Percentiles rank a stretch among this genome's conserved stretches.
phyloP scores from a whole-genome alignment of 2,797 vertebrate species.

The Siniperca obscura region DNA sequence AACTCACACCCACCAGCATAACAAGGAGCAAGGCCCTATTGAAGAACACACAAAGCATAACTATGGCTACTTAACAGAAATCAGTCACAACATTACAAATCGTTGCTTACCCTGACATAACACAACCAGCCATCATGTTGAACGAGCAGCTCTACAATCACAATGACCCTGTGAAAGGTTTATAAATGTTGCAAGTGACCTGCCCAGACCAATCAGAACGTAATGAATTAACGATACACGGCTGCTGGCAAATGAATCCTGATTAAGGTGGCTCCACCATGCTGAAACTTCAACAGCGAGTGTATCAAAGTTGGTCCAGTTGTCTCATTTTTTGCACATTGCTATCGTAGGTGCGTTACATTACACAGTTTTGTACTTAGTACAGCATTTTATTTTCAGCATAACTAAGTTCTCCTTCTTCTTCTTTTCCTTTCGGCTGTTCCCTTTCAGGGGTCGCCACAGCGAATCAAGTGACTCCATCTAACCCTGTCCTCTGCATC shows the following conservation, averaged over 20 bases:
- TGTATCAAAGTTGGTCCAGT: background rate
- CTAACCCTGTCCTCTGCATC: too few relatives aligned
- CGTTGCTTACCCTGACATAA: constrained; percentile 17
- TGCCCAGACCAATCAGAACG: constrained; percentile 48
- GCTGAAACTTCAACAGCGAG: background rate
- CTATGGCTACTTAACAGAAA: background rate
- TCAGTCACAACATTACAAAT: rapidly evolving
- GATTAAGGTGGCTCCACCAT: background rate
- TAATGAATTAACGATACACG: background rate
- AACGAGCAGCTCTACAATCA: background rate
- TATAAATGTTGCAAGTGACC: constrained; percentile 13
- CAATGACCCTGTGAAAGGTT: background rate
- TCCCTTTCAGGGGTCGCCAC: too few relatives aligned
- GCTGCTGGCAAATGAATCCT: constrained; percentile 34
- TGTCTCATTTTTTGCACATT: background rate
- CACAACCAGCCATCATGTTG: constrained; percentile 32
- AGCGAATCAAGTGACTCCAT: too few relatives aligned
- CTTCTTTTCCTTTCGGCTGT: too few relatives aligned
- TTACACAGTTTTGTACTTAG: background rate
- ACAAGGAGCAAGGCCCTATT: constrained; percentile 43
- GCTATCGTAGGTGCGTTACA: background rate
- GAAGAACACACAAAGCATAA: background rate
- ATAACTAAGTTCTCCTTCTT: too few relatives aligned
- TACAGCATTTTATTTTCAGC: background rate
- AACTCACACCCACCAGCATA: constrained; percentile 29